These are phyloP conservation scores for Callionymus lyra DNA, from an alignment of 2,113 vertebrate genomes.

Conservation along the genomic window DNA sequence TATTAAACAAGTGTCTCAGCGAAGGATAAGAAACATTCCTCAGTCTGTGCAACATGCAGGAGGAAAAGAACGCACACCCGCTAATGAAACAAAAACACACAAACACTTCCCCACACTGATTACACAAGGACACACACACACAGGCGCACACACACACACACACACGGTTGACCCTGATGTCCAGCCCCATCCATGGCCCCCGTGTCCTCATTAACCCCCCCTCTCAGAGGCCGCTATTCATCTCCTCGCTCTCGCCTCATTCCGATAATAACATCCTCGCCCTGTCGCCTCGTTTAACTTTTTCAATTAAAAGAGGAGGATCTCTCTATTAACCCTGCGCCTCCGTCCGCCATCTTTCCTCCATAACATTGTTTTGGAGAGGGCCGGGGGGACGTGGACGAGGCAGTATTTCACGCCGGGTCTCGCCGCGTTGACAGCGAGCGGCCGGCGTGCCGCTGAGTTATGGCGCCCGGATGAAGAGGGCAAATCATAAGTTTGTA, in stretches of 20 bases:
- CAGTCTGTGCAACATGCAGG: too few species aligned
- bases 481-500: slow-evolving; percentile 40
- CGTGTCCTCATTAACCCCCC: slow-evolving; percentile 53
- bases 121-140: slow-evolving; percentile 7
- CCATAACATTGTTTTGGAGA: slow-evolving; percentile 35
- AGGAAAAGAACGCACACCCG: neutral
- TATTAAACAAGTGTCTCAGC: too few species aligned
- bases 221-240: slow-evolving; percentile 35
- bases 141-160: slow-evolving; percentile 4
- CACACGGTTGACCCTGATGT: slow-evolving; percentile 27
- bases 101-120: neutral
- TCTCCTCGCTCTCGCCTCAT: slow-evolving; percentile 26
- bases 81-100: neutral
- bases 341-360: slow-evolving; percentile 39
- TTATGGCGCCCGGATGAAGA: slow-evolving; percentile 30
- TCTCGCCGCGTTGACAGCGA: slow-evolving; percentile 24
- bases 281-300: slow-evolving; percentile 45
- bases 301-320: slow-evolving; percentile 59
- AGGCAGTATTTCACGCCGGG: slow-evolving; percentile 27
- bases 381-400: slow-evolving; percentile 30
- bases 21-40: too few species aligned
- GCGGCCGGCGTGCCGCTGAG: slow-evolving; percentile 23
- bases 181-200: slow-evolving; percentile 19
- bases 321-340: slow-evolving; percentile 50
- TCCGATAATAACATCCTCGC: slow-evolving; percentile 41